These are phyloP conservation scores for Cossypha polioptera DNA, from an alignment of 2,797 vertebrate genomes.

Conservation along the genomic window DNA sequence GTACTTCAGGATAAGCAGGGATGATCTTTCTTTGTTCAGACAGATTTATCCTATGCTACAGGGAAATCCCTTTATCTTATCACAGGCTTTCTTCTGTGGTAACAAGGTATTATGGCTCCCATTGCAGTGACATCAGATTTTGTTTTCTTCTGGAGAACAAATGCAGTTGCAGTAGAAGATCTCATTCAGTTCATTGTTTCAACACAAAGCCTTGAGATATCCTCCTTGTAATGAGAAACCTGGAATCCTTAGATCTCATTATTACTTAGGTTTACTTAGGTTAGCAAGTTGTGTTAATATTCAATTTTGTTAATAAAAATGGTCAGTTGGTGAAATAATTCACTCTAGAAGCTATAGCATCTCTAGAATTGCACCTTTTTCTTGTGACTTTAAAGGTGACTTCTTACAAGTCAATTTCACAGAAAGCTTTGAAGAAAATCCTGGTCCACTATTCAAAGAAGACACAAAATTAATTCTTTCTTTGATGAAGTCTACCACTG, in stretches of 20 bases:
- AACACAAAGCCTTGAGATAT: not conserved
- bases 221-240: not conserved
- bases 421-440: constrained; percentile 21
- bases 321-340: not conserved
- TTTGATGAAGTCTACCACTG: not conserved
- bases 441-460: not conserved
- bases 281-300: not conserved
- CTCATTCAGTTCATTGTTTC: not conserved
- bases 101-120: not conserved
- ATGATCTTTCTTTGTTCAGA: not conserved
- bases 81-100: not conserved
- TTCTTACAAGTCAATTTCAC: not conserved
- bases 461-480: not conserved
- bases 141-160: not conserved
- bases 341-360: not conserved
- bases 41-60: not conserved
- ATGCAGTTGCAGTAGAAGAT: not conserved
- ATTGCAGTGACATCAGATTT: not conserved
- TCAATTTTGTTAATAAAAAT: not conserved
- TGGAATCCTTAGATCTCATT: not conserved
- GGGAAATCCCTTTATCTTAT: not conserved
- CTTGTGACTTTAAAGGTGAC: not conserved
- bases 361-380: not conserved
- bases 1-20: not conserved
- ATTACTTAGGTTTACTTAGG: not conserved